A percentile compares a stretch with the other conserved stretches of the same genome.
Evolutionary conservation across 2,113 vertebrate species (phyloP).

Genomic region (Gymnogyps californianus): DNA sequence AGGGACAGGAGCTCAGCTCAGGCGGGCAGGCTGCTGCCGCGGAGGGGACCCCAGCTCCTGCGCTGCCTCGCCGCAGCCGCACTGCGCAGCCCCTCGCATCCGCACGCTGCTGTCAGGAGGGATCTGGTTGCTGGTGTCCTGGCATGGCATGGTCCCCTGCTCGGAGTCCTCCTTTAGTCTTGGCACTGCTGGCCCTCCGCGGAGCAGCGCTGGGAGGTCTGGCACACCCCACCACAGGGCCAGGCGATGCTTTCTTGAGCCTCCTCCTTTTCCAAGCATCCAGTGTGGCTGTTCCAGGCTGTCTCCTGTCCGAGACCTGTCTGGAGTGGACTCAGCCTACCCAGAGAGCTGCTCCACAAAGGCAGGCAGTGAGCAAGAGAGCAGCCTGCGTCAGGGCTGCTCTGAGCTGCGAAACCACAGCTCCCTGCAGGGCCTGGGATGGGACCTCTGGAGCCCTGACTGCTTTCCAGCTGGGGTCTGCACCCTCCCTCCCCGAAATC

Average conservation of each 20-base stretch:
- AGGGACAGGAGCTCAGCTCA: background rate
- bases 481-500: too few relatives aligned
- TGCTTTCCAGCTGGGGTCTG: background rate
- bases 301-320: background rate
- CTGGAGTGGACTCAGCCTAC: background rate
- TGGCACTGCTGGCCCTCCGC: background rate
- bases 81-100: background rate
- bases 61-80: background rate
- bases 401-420: background rate
- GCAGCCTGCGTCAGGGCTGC: background rate
- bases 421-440: background rate
- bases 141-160: background rate
- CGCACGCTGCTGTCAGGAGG: too few relatives aligned
- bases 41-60: background rate
- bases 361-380: background rate
- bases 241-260: background rate
- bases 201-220: background rate
- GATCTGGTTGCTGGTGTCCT: background rate
- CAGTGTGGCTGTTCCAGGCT: background rate
- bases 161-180: too few relatives aligned
- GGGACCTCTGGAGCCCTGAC: too few relatives aligned
- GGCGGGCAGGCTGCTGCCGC: background rate
- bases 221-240: background rate
- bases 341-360: background rate
- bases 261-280: background rate